Conservation (phyloP, 2,888 invertebrate species). For the Plemyria rubiginata region DNA sequence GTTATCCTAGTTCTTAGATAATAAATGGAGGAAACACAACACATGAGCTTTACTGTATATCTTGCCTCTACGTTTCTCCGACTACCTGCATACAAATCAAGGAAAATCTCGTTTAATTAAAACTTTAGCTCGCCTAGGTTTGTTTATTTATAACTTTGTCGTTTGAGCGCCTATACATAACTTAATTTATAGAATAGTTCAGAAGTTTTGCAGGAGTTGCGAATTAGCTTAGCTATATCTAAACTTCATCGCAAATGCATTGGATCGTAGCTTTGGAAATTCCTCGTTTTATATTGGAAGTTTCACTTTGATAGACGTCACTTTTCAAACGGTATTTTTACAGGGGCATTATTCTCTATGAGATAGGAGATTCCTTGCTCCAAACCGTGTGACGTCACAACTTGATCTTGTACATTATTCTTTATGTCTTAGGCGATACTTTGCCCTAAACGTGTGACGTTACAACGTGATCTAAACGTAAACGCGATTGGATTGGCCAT, state of each 20-base stretch:
- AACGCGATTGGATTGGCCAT: too few relatives aligned
- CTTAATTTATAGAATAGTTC: slow-evolving; percentile 3
- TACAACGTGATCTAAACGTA: too few relatives aligned
- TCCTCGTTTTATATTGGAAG: too few relatives aligned
- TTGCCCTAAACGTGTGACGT: too few relatives aligned
- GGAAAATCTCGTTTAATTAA: slow-evolving; percentile 52
- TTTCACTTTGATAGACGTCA: too few relatives aligned
- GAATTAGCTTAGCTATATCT: neutral
- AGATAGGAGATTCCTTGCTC: too few relatives aligned
- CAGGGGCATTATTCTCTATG: too few relatives aligned
- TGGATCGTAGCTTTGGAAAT: neutral
- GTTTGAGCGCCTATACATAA: slow-evolving; percentile 19
- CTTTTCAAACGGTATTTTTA: too few relatives aligned
- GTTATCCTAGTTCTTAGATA: too few relatives aligned
- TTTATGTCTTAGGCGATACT: too few relatives aligned
- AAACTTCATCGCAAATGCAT: neutral
- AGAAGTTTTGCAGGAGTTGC: neutral
- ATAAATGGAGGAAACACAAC: neutral
- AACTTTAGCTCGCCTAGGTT: slow-evolving; percentile 45
- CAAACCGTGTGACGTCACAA: too few relatives aligned
- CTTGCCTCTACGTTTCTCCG: neutral
- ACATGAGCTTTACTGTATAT: slow-evolving; percentile 4
- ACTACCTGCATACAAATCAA: slow-evolving; percentile 39
- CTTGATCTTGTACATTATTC: too few relatives aligned
- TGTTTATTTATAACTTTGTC: slow-evolving; percentile 37